Base-by-base conservation (phyloP, 2,797 vertebrate genomes). In the Lagocephalus sceleratus region DNA sequence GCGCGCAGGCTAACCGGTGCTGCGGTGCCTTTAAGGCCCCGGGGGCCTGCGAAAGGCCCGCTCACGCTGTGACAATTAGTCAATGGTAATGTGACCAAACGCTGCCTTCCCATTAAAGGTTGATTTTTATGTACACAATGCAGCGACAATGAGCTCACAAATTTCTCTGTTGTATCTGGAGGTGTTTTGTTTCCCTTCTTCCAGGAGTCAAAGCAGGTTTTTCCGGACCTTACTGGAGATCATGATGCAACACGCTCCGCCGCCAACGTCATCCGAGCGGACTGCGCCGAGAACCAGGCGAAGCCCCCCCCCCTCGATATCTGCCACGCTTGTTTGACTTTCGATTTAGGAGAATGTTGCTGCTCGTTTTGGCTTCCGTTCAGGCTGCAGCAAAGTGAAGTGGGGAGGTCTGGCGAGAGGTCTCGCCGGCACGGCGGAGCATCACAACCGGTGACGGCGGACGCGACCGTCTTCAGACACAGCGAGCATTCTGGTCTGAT, bases 1-100 rank as follows among this genome's bases (percentile, higher is more conserved):
- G 6, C 22, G 16, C 48, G 54, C 69, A 59, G 52, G 8, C 9
- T 1, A 15, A n/a, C n/a, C n/a, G n/a, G n/a, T n/a, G n/a, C 38
- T 6, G 2, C 16, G 38, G 38, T 5, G 38, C 15, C 8, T 19
- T 29, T 3, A 29, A 11, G 17, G 6, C 9, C 6, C 15, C n/a
- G n/a, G 3, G 44, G 25, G 15, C 12, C 19, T 17, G 16, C 21
- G 23, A 14, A 20, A 62, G 55, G 25, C 25, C 19, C 7, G 1
- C 10, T 49, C 7, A 44, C 20, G 12, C 11, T 25, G 48, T 40
- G 23, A 38, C 2, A 12, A 6, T 38, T 42, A 19, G 6, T 51
- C 56, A 46, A 23, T 51, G 20, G 32, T 4, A 5, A 55, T 20
- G 46, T 32, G 9, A 53, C 42, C n/a, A 23, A 49, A 1, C 5